Base-by-base conservation (phyloP, 2,888 invertebrate genomes). In the Exocentrus adspersus region DNA sequence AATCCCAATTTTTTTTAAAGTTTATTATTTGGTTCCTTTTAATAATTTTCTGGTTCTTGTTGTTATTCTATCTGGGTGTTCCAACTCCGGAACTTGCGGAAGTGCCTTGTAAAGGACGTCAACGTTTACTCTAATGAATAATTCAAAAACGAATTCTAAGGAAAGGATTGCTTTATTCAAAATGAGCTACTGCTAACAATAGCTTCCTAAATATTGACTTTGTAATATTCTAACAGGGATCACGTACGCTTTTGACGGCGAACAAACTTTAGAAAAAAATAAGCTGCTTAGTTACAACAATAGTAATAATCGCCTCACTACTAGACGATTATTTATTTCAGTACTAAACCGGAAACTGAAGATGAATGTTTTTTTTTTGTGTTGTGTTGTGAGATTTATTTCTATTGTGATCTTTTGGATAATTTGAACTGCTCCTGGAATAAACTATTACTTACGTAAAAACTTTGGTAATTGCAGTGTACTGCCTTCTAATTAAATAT, bases 241-340 rank as follows among this genome's bases (percentile, higher is more conserved):
- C 48, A 48, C 48, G 48, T 48, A 48, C 48, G 12, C 48, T 14
- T 37, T 37, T 37, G 37, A 24, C 48, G 9, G 24, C 2, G 21
- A n/a, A 24, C 12, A 48, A 48, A 48, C 20, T 20, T 21, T 24
- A n/a, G 7, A 3, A 20, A 37, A 20, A 43, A 20, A 9, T 43
- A 48, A 48, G 48, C 48, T 2, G 48, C 48, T 24, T 24, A 48
- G 12, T 2, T 12, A 5, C 9, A 10, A 21, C 48, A 24, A 14
- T 19, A 7, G 21, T 24, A 10, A 17, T 48, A 48, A 48, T 48
- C 48, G 20, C 24, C n/a, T 37, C 12, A 3, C 1, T 5, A 3
- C 1, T 37, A 14, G 37, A 12, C 37, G 10, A 12, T 1, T 37
- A 12, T 37, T 37, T 37, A 37, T 37, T 14, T 37, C 37, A 5